A percentile compares a stretch with the other conserved stretches of the same genome.
Conservation (phyloP, 2,797 vertebrate species). For the Danionella dracula region DNA sequence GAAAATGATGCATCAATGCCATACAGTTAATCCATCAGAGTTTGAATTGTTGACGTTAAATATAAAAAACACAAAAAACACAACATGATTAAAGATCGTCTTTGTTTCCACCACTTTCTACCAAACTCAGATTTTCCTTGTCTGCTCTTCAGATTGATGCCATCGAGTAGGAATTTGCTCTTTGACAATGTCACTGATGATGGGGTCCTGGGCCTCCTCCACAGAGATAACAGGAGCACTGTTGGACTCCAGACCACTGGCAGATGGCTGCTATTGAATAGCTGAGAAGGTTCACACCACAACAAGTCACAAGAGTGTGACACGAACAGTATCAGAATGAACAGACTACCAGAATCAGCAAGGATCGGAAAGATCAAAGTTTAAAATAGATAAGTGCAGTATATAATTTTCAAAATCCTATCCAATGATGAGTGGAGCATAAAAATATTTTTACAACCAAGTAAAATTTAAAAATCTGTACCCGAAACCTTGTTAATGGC, state of each 20-base stretch:
- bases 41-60: neutral
- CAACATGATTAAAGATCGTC: neutral
- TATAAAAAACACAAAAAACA: neutral
- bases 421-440: neutral
- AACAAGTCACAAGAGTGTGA: neutral
- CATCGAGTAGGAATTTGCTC: constrained; percentile 78
- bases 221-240: constrained; percentile 65
- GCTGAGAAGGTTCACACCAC: constrained; percentile 37
- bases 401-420: too few relatives aligned
- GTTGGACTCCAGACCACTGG: constrained; percentile 66
- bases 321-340: neutral
- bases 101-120: constrained; percentile 67
- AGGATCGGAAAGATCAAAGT: neutral
- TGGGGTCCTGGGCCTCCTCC: constrained; percentile 73
- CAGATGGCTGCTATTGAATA: constrained; percentile 56
- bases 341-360: neutral
- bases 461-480: too few relatives aligned
- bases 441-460: too few relatives aligned
- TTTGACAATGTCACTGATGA: constrained; percentile 67
- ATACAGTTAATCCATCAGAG: constrained; percentile 92
- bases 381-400: too few relatives aligned
- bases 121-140: constrained; percentile 93
- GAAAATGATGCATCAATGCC: constrained; percentile 90
- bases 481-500: too few relatives aligned
- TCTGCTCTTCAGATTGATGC: constrained; percentile 83